Percentiles rank a stretch among this genome's conserved stretches.
Conservation (phyloP, 2,888 invertebrate genomes). For the Bembecia ichneumoniformis region DNA sequence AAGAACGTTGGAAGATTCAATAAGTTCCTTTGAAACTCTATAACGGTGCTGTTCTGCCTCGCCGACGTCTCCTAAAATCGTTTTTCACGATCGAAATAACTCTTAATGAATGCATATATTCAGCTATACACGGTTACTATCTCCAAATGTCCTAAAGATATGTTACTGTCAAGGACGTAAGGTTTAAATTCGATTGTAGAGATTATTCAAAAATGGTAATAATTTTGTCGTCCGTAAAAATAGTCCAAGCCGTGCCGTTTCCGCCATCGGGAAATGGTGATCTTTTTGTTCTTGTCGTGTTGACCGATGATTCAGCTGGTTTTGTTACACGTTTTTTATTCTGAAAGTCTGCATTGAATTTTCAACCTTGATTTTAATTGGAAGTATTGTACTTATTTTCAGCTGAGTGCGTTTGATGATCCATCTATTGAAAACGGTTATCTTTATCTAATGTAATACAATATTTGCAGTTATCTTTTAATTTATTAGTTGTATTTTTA, state of each 20-base stretch:
- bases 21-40: slow-evolving; percentile 29
- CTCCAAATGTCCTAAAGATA: neutral
- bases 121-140: slow-evolving; percentile 15
- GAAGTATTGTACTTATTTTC: too few species aligned
- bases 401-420: too few species aligned
- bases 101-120: slow-evolving; percentile 41
- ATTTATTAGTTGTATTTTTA: too few species aligned
- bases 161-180: slow-evolving; percentile 21
- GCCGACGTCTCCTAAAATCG: slow-evolving; percentile 30
- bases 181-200: slow-evolving; percentile 34
- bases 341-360: too few species aligned
- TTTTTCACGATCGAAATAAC: slow-evolving; percentile 45
- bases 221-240: slow-evolving; percentile 53
- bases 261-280: slow-evolving; percentile 54
- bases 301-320: slow-evolving; percentile 28
- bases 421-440: too few species aligned
- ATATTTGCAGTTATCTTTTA: too few species aligned
- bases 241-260: slow-evolving; percentile 47
- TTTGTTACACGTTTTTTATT: slow-evolving; percentile 12
- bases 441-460: too few species aligned
- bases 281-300: slow-evolving; percentile 48
- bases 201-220: slow-evolving; percentile 22
- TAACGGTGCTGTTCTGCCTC: slow-evolving; percentile 31
- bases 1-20: slow-evolving; percentile 7
- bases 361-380: too few species aligned